phyloP scores from a whole-genome alignment of 2,113 vertebrate genomes.

The Eublepharis macularius region DNA sequence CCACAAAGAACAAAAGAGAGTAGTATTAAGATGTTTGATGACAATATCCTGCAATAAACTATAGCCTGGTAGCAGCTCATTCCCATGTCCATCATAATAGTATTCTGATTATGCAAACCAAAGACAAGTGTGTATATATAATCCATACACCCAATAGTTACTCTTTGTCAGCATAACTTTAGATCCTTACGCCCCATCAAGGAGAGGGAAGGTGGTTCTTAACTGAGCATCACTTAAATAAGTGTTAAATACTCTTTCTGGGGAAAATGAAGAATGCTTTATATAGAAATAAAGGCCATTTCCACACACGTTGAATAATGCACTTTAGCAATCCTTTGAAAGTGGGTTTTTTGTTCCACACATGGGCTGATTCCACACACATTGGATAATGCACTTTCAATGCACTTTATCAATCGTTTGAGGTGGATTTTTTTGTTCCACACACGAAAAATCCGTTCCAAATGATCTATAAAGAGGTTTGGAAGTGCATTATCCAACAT shows the following conservation, averaged over 20 bases:
- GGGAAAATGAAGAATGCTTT: neutral
- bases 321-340: no score
- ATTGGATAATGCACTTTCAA: no score
- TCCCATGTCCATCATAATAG: no score
- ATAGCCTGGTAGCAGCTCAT: neutral
- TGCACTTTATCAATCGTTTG: no score
- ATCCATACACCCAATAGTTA: neutral
- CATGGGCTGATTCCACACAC: no score
- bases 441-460: no score
- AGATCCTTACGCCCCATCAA: neutral
- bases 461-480: no score
- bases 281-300: no score
- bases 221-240: neutral
- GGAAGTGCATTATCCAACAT: no score
- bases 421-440: no score
- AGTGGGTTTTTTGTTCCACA: no score
- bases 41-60: neutral
- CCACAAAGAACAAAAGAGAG: neutral
- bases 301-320: no score
- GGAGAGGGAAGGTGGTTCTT: neutral
- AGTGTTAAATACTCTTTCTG: neutral
- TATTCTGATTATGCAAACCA: neutral
- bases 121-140: neutral
- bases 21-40: neutral
- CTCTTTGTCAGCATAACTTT: neutral